A percentile compares a stretch with the other conserved stretches of the same genome.
phyloP scores from a whole-genome alignment of 92 coral and sea anemone species.

The Pocillopora meandrina region DNA sequence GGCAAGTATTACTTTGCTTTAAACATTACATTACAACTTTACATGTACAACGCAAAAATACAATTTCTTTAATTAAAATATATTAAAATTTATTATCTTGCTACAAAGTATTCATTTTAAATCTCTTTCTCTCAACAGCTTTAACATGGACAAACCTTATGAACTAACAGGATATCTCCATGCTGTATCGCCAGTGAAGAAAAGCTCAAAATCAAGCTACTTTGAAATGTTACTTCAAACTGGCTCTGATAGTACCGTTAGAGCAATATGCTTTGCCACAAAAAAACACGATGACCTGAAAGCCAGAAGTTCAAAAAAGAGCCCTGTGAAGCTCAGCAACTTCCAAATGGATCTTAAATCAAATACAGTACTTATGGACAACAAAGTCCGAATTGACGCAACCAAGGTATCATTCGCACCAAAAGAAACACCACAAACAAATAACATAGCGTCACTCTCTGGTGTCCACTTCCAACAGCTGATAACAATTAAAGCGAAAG shows the following conservation, averaged over 20 bases:
- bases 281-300: slow-evolving; percentile 47
- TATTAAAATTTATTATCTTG: slow-evolving; percentile 1
- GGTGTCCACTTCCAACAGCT: slow-evolving; percentile 53
- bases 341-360: slow-evolving; percentile 29
- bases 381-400: slow-evolving; percentile 43
- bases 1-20: neutral
- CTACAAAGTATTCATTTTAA: slow-evolving; percentile 12
- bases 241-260: slow-evolving; percentile 28
- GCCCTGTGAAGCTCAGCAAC: slow-evolving; percentile 41
- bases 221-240: slow-evolving; percentile 48
- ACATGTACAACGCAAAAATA: neutral
- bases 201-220: slow-evolving; percentile 51
- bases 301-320: slow-evolving; percentile 33
- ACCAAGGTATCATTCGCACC: slow-evolving; percentile 30
- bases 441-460: slow-evolving; percentile 44
- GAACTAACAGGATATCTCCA: slow-evolving; percentile 45
- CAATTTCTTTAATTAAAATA: neutral
- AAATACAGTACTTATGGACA: slow-evolving; percentile 43
- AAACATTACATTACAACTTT: slow-evolving; percentile 1
- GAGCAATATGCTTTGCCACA: slow-evolving; percentile 49
- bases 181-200: slow-evolving; percentile 34
- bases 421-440: slow-evolving; percentile 49
- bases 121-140: slow-evolving; percentile 29
- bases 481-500: slow-evolving; percentile 42
- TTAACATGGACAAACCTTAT: slow-evolving; percentile 19